A percentile compares a stretch with the other conserved stretches of the same genome.
These are phyloP conservation scores for Dryobota labecula DNA, from an alignment of 2,888 invertebrate species.

Conservation along the genomic window DNA sequence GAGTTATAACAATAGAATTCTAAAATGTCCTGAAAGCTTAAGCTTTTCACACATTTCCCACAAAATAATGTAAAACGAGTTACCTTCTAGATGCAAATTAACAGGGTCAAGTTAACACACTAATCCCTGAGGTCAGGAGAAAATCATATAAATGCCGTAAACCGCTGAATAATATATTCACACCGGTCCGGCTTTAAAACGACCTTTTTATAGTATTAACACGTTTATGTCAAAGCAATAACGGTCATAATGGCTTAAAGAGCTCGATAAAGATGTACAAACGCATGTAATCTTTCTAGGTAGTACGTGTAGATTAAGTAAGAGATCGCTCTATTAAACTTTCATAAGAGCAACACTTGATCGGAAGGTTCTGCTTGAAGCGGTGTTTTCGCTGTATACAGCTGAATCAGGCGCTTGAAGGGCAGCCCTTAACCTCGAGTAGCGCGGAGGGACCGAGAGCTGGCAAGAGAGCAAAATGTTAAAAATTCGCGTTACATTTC, in stretches of 20 bases:
- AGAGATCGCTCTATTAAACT: conserved; percentile 73
- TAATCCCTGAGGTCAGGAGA: conserved; percentile 45
- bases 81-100: conserved; percentile 30
- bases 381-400: conserved; percentile 76
- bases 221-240: conserved; percentile 31
- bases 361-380: conserved; percentile 71
- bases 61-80: conserved; percentile 11
- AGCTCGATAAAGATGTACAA: conserved; percentile 41
- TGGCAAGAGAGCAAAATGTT: conserved; percentile 62
- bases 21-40: not conserved
- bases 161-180: conserved; percentile 62
- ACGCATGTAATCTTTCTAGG: conserved; percentile 54
- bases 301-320: conserved; percentile 66
- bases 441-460: conserved; percentile 42
- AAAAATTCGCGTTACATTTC: conserved; percentile 59
- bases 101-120: conserved; percentile 39
- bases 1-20: not conserved
- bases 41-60: conserved; percentile 13
- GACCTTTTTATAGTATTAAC: conserved; percentile 38
- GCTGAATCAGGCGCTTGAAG: conserved; percentile 73
- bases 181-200: conserved; percentile 8
- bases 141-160: conserved; percentile 61
- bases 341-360: conserved; percentile 72
- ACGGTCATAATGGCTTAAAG: conserved; percentile 27
- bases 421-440: conserved; percentile 68